Conservation (phyloP, 2,113 vertebrate species). For the Dendrocopos noguchii region DNA sequence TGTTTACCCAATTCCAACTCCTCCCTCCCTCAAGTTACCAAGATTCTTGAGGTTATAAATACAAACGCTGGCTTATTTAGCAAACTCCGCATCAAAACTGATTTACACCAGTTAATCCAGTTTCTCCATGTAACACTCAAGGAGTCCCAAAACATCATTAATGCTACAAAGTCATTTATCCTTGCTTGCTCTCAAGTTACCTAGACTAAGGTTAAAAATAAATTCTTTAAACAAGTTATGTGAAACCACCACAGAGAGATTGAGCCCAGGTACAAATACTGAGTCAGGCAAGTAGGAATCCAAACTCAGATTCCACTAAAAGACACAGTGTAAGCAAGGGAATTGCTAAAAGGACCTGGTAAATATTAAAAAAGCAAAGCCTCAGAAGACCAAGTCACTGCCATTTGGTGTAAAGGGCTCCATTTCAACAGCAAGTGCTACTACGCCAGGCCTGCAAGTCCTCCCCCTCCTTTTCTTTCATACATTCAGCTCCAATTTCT, state of each 20-base stretch:
- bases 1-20: not conserved
- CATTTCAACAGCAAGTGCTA: not conserved
- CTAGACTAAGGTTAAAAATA: slow-evolving; percentile 39
- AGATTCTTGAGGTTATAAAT: not conserved
- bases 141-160: slow-evolving; percentile 17
- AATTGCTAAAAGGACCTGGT: not conserved
- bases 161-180: not conserved
- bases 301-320: not conserved
- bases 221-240: slow-evolving; percentile 39
- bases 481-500: slow-evolving; percentile 45
- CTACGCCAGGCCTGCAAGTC: not conserved
- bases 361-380: not conserved
- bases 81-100: not conserved
- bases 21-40: not conserved
- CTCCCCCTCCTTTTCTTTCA: not conserved
- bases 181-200: not conserved
- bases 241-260: slow-evolving; percentile 26
- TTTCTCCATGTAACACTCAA: not conserved
- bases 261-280: not conserved
- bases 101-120: slow-evolving; percentile 33
- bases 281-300: slow-evolving; percentile 19
- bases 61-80: not conserved
- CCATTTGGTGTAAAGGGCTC: not conserved
- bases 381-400: not conserved
- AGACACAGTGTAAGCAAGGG: not conserved